These are phyloP conservation scores for Cotesia vestalis DNA, from an alignment of 1,140 invertebrate species.

Conservation along the genomic window DNA sequence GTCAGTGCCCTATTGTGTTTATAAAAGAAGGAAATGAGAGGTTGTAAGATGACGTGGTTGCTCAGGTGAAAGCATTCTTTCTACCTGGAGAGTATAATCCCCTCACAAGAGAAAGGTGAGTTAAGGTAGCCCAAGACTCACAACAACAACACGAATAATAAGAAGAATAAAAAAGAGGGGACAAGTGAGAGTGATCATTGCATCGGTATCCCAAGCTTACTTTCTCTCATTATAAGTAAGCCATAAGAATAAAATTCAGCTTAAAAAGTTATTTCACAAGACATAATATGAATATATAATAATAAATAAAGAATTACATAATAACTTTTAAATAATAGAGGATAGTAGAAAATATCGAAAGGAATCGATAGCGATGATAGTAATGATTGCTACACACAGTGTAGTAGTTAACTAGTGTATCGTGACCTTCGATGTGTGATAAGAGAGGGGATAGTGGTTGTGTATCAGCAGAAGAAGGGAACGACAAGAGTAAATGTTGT, in stretches of 20 bases:
- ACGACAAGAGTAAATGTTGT: conserved; percentile 15
- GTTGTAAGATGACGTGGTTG: neutral
- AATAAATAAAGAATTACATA: neutral
- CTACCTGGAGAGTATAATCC: too few species aligned
- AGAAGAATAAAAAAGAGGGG: conserved; percentile 31
- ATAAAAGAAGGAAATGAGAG: conserved; percentile 16
- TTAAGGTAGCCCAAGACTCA: neutral
- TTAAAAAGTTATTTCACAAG: too few species aligned
- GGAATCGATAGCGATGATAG: conserved; percentile 16
- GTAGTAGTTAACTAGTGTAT: conserved; percentile 33
- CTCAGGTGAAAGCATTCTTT: conserved; percentile 49
- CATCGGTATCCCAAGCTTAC: conserved; percentile 34
- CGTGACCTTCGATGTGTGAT: conserved; percentile 54
- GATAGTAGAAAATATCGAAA: neutral
- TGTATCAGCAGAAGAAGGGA: conserved; percentile 22
- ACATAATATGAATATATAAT: too few species aligned
- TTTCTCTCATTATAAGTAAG: conserved; percentile 39
- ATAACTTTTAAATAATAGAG: neutral
- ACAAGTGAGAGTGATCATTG: conserved; percentile 48
- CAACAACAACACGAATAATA: neutral
- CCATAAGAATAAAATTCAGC: neutral
- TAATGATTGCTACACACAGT: conserved; percentile 18
- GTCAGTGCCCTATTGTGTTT: conserved; percentile 49
- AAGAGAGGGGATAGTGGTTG: conserved; percentile 27
- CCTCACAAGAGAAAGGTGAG: neutral